These are phyloP conservation scores for Drosophila neonasuta DNA, from an alignment of 2,888 invertebrate species.

Conservation along the genomic window DNA sequence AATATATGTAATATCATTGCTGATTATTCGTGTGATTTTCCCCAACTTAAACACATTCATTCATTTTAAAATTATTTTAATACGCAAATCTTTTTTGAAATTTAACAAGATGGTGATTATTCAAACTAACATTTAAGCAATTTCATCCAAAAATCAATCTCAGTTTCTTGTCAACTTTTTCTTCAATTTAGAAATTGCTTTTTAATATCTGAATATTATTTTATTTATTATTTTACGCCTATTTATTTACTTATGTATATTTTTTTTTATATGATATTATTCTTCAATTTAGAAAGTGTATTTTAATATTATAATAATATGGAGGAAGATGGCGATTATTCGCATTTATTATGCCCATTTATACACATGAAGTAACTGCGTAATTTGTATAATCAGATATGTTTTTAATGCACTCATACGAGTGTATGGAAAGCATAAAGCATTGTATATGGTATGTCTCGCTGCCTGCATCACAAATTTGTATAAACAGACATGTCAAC, in stretches of 20 bases:
- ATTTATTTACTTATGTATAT: no score
- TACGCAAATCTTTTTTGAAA: no score
- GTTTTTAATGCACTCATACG: constrained; percentile 4
- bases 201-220: neutral
- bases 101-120: no score
- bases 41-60: no score
- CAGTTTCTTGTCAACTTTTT: neutral
- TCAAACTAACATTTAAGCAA: no score
- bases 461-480: constrained; percentile 2
- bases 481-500: constrained; percentile 9
- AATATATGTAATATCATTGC: no score
- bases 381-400: constrained; percentile 17
- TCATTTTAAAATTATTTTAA: no score
- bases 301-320: neutral
- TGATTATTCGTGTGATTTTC: no score
- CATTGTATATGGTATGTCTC: neutral
- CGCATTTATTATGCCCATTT: neutral
- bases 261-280: no score
- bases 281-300: no score
- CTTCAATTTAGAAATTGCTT: neutral
- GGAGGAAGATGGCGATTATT: neutral
- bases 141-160: no score
- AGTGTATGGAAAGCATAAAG: neutral
- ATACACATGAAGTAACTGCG: constrained; percentile 1
- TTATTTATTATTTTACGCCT: no score